phyloP scores from a whole-genome alignment of 2,888 invertebrate species.

The Drosophila infuscata region DNA sequence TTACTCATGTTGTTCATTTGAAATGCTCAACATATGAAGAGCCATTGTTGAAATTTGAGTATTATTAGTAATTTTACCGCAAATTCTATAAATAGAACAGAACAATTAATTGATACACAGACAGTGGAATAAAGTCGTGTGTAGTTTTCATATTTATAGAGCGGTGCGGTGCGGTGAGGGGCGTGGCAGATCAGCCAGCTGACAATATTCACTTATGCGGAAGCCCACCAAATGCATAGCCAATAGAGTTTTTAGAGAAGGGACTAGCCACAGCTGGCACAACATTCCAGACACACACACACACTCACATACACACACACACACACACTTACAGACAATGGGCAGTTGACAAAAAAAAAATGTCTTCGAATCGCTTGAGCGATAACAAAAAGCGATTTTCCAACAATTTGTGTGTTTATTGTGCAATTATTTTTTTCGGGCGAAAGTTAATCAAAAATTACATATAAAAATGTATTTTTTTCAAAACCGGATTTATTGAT shows the following conservation, averaged over 20 bases:
- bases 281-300: conserved; percentile 39
- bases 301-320: neutral
- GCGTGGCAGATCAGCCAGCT: conserved; percentile 36
- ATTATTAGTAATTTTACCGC: conserved; percentile 79
- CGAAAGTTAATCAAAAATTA: conserved; percentile 80
- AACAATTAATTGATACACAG: conserved; percentile 76
- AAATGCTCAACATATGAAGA: conserved; percentile 43
- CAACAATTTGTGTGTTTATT: conserved; percentile 64
- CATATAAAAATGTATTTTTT: conserved; percentile 53
- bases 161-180: conserved; percentile 11
- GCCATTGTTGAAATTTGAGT: conserved; percentile 73
- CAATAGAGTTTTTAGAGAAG: conserved; percentile 21
- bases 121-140: conserved; percentile 37
- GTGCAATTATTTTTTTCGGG: conserved; percentile 75
- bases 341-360: conserved; percentile 13
- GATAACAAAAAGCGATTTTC: conserved; percentile 31
- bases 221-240: conserved; percentile 44
- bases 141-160: conserved; percentile 35
- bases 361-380: conserved; percentile 1
- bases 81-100: conserved; percentile 73
- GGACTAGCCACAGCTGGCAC: conserved; percentile 18
- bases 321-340: conserved; percentile 7
- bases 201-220: conserved; percentile 48
- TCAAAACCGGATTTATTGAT: conserved; percentile 78
- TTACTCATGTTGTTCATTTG: conserved; percentile 50